Evolutionary conservation across 2,888 invertebrate genomes (phyloP).

Genomic region (Diloba caeruleocephala): DNA sequence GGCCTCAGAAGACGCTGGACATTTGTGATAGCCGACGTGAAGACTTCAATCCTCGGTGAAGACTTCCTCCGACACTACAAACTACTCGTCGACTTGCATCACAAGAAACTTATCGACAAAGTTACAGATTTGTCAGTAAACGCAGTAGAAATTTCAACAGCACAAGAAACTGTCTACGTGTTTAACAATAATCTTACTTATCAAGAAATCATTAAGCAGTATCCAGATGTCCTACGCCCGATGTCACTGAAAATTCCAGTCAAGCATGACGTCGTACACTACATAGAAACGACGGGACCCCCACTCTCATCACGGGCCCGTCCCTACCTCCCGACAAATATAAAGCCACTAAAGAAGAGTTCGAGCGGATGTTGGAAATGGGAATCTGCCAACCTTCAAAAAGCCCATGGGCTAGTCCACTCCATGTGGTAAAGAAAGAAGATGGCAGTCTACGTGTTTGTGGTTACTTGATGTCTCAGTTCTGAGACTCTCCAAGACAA

Average conservation of each 20-base stretch:
- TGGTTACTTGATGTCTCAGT: slow-evolving; percentile 6
- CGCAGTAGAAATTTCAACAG: background rate
- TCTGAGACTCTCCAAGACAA: slow-evolving; percentile 14
- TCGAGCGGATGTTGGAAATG: slow-evolving; percentile 33
- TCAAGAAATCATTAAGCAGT: slow-evolving; percentile 1
- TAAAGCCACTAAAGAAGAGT: slow-evolving; percentile 34
- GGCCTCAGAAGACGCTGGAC: slow-evolving; percentile 6
- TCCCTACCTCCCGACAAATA: slow-evolving; percentile 20
- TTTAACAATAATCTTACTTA: background rate
- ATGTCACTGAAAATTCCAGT: slow-evolving; percentile 3
- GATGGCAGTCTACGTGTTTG: slow-evolving; percentile 36
- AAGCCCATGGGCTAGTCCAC: slow-evolving; percentile 47
- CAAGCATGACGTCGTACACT: slow-evolving; percentile 7
- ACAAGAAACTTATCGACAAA: slow-evolving; percentile 3
- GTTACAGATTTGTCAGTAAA: slow-evolving; percentile 2
- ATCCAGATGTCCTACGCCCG: slow-evolving; percentile 4
- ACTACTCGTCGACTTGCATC: too few relatives aligned
- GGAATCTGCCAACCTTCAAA: slow-evolving; percentile 51
- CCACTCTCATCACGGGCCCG: slow-evolving; percentile 9
- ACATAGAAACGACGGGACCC: slow-evolving; percentile 7
- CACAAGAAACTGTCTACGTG: background rate
- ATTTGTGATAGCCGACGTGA: slow-evolving; percentile 14
- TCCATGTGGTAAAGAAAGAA: slow-evolving; percentile 56
- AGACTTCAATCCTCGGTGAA: slow-evolving; percentile 7
- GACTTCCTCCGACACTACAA: slow-evolving; percentile 14